Evolutionary conservation across 37 sponge, comb jelly and placozoan genomes (phyloP), one percentile per base, ranked within the genome.

Genomic region (Tethya wilhelma): DNA sequence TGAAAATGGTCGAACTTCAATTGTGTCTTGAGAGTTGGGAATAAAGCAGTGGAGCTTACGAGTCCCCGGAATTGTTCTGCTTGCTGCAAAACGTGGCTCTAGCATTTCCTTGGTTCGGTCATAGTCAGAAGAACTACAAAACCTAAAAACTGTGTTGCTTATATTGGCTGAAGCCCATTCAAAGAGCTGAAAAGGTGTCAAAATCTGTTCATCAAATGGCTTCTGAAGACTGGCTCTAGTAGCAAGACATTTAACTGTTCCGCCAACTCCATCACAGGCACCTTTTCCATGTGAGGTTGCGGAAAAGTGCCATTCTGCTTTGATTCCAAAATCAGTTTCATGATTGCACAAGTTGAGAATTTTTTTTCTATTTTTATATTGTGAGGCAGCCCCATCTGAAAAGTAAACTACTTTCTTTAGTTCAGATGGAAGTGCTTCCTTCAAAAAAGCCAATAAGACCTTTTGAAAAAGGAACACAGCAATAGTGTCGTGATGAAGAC

Each of bases 251-350:
- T 81, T 88, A 22, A 88, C 83, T 12, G 89, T 88, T 7, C 89
- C 83, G 44, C 89, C 89, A 20, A 89, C 22, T 36, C 89, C 83
- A 82, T 82, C 79, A 77, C 83, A 82, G 44, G 89, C 79, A 44
- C 83, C 78, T 71, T 87, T 87, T 32, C 82, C 82, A 87, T 87
- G 82, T 26, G 82, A 80, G 25, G 88, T 87, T 37, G 88, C 88
- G 59, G 56, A 72, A 40, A 87, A 80, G 56, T 87, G 81, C 86
- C 86, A 86, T 71, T 86, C 86, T 56, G 79, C 86, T 25, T 31
- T 8, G 14, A 86, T 29, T 19, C 86, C n/a, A 75, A 81, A 87
- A 40, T 87, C 88, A 41, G 1, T 46, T 68, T 81, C 25, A 37
- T 87, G 88, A 75, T 81, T 49, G 64, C 81, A 80, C 37, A 87